These are phyloP conservation scores for Hyla sarda DNA, from an alignment of 2,113 vertebrate genomes.

Conservation along the genomic window DNA sequence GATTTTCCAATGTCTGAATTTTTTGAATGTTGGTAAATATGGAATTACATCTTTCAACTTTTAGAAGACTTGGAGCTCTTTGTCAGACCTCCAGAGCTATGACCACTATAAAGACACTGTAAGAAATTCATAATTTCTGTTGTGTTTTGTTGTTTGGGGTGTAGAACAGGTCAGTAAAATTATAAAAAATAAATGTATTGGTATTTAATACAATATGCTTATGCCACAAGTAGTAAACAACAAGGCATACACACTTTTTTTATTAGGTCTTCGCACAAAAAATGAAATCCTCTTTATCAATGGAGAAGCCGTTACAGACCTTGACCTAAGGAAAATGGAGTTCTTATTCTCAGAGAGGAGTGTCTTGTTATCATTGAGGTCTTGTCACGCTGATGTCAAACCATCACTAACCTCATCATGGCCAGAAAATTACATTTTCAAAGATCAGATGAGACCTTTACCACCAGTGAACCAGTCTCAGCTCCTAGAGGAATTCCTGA, in stretches of 20 bases:
- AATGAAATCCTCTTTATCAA: slow-evolving; percentile 91
- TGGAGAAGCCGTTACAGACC: slow-evolving; percentile 79
- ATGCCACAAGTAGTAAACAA: background rate
- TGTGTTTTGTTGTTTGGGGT: too few relatives aligned
- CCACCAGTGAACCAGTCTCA: slow-evolving; percentile 73
- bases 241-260: background rate
- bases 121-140: too few relatives aligned
- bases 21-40: too few relatives aligned
- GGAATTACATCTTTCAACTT: too few relatives aligned
- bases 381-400: slow-evolving; percentile 61
- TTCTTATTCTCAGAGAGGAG: slow-evolving; percentile 83
- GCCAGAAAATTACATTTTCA: slow-evolving; percentile 66
- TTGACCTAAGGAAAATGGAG: slow-evolving; percentile 89
- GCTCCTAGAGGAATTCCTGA: slow-evolving; percentile 78
- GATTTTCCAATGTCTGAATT: too few relatives aligned
- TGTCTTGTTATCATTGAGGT: slow-evolving; percentile 80
- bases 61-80: background rate
- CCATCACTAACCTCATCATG: slow-evolving; percentile 64
- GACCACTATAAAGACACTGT: too few relatives aligned
- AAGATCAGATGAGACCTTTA: slow-evolving; percentile 63
- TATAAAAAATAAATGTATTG: too few relatives aligned
- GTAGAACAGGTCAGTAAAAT: too few relatives aligned
- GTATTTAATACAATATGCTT: too few relatives aligned
- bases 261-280: slow-evolving; percentile 82
- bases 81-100: background rate